Conservation (phyloP, 2,888 invertebrate species). For the Tachystola acroxantha region DNA sequence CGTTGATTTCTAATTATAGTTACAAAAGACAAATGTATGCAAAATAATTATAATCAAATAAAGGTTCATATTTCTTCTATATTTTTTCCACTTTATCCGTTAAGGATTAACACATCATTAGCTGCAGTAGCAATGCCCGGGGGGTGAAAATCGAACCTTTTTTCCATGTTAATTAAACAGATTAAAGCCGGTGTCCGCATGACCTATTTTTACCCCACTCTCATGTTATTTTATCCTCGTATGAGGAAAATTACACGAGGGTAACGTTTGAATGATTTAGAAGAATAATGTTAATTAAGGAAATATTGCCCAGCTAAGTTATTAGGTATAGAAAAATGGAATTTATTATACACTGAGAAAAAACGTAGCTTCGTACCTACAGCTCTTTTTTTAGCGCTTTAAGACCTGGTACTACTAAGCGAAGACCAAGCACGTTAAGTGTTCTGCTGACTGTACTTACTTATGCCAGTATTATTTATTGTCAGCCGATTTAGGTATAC, state of each 20-base stretch:
- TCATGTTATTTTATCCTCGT: conserved; percentile 41
- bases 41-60: too few species aligned
- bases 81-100: conserved; percentile 19
- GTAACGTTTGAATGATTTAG: conserved; percentile 51
- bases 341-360: too few species aligned
- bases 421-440: too few species aligned
- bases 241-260: conserved; percentile 22
- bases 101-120: conserved; percentile 68
- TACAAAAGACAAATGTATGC: too few species aligned
- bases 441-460: too few species aligned
- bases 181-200: conserved; percentile 58
- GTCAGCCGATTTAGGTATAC: too few species aligned
- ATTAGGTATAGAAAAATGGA: too few species aligned
- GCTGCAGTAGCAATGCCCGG: conserved; percentile 29
- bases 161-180: conserved; percentile 72
- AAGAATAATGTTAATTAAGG: conserved; percentile 68
- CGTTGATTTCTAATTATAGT: too few species aligned
- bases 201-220: conserved; percentile 66
- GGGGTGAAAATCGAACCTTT: conserved; percentile 60
- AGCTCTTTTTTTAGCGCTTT: too few species aligned
- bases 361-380: too few species aligned
- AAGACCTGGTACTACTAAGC: too few species aligned
- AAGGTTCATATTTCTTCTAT: conserved; percentile 1
- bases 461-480: too few species aligned
- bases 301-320: conserved; percentile 42